Evolutionary conservation across 1,140 invertebrate genomes (phyloP), one percentile per base, ranked within the genome.

Genomic region (Melitaea cinxia): DNA sequence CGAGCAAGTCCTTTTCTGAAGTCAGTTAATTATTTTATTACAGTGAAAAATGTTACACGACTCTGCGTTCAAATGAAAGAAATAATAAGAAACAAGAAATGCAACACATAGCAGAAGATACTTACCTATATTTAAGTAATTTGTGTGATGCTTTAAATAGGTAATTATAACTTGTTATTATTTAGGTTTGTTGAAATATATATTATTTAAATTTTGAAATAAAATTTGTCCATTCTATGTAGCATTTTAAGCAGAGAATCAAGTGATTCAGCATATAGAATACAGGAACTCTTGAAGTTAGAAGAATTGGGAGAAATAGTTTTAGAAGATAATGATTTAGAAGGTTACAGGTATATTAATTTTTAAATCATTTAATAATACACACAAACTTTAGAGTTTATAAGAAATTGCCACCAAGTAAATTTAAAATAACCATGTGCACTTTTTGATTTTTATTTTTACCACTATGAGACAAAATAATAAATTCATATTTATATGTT

Each of bases 311-410:
- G 57, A 28, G 15, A 33, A 28, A 42, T 60, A 9, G 23, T 52
- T 7, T 19, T 70, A 2, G 42, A 62, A 12, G 45, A 67, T 14
- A 26, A 33, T 12, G 69, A 72, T 26, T 24, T 73, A 30, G 33
- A 53, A 33, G 60, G 60, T 19, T 81, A 81, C 28, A 73, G 66
- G 78, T 81, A 70, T 60, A 56, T 63, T 37, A 47, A 23, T 15
- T 14, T 39, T 17, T n/a, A n/a, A n/a, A 39, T 39, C 6, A 39
- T 5, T 39, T 15, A 6, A 15, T 15, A 39, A n/a, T n/a, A n/a
- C n/a, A n/a, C n/a, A n/a, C n/a, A n/a, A n/a, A n/a, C n/a, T n/a
- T n/a, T n/a, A n/a, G n/a, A n/a, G n/a, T n/a, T n/a, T n/a, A n/a
- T n/a, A n/a, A n/a, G n/a, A n/a, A n/a, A n/a, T n/a, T n/a, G n/a